Evolutionary conservation across 2,113 vertebrate genomes (phyloP), one percentile per base, ranked within the genome.

Genomic region (Myodes glareolus): DNA sequence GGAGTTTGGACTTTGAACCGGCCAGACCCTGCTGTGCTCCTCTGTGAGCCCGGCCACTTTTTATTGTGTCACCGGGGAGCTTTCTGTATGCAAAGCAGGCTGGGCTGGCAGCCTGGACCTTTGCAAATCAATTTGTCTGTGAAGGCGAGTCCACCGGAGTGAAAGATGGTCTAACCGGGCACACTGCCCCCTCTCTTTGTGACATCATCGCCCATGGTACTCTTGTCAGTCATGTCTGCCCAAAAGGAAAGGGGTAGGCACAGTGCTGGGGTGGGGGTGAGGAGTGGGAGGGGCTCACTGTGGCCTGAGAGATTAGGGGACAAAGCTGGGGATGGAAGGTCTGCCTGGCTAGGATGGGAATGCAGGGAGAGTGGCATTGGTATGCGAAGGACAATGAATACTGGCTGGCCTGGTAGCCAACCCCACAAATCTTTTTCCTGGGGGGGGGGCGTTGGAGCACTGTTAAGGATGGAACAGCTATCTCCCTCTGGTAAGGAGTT

Each of bases 101-200:
- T 55, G 98, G 99, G 99, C 99, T 99, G 99, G 99, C 99, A 99
- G 98, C 98, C 98, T 99, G 99, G 99, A 99, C 99, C 99, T 99
- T 99, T 99, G 99, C 99, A 99, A 99, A 99, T 99, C 99, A 99
- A 99, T 99, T 99, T 99, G 99, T 99, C 99, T 99, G 99, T 99
- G 99, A 99, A 99, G 99, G 98, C 98, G 96, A 99, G 98, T 98
- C 98, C 98, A 96, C 99, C 98, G 98, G 98, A 98, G 97, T 98
- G 98, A 99, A 98, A 98, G 99, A 98, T 98, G 99, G 98, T 98
- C 97, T 89, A 97, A 76, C 93, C 97, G 98, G 98, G 98, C 99
- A 98, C 97, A 98, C 98, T 98, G 97, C 98, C 98, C 89, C 98
- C 85, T 98, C 98, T 98, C 98, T 98, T 98, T 99, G 98, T 99